These are phyloP conservation scores for Drosophila dunni DNA, from an alignment of 1,140 invertebrate genomes.

Conservation along the genomic window DNA sequence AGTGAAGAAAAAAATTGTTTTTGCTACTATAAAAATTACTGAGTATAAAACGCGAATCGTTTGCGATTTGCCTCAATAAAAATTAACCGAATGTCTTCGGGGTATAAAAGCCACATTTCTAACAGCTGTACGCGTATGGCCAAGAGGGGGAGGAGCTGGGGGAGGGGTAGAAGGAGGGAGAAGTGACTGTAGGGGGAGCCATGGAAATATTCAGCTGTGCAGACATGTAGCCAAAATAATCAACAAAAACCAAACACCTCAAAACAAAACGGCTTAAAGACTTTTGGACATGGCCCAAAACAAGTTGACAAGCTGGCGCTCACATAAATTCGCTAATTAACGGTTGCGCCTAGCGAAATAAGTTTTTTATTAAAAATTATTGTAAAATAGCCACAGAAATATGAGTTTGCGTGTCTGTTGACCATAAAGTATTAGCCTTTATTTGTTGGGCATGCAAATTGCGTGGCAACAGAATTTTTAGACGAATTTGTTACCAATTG, in stretches of 20 bases:
- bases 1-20: constrained; percentile 17
- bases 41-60: constrained; percentile 44
- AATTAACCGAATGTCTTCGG: constrained; percentile 64
- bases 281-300: constrained; percentile 43
- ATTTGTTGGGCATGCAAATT: constrained; percentile 38
- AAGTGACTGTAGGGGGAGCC: neutral
- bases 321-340: constrained; percentile 79
- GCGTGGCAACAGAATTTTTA: constrained; percentile 48
- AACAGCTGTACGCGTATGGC: neutral
- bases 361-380: constrained; percentile 75
- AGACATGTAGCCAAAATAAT: no score
- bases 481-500: constrained; percentile 41
- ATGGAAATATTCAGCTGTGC: constrained; percentile 49
- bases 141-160: neutral
- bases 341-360: constrained; percentile 63
- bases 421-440: constrained; percentile 70
- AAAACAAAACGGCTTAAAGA: constrained; percentile 27
- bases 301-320: constrained; percentile 77
- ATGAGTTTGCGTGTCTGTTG: constrained; percentile 64
- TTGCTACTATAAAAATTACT: constrained; percentile 38
- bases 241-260: constrained; percentile 25
- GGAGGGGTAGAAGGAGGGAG: neutral
- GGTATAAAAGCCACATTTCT: constrained; percentile 47
- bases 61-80: constrained; percentile 72
- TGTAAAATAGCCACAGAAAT: constrained; percentile 68